A percentile compares a stretch with the other conserved stretches of the same genome.
These are phyloP conservation scores for Charanyca ferruginea DNA, from an alignment of 2,888 invertebrate species.

Conservation along the genomic window DNA sequence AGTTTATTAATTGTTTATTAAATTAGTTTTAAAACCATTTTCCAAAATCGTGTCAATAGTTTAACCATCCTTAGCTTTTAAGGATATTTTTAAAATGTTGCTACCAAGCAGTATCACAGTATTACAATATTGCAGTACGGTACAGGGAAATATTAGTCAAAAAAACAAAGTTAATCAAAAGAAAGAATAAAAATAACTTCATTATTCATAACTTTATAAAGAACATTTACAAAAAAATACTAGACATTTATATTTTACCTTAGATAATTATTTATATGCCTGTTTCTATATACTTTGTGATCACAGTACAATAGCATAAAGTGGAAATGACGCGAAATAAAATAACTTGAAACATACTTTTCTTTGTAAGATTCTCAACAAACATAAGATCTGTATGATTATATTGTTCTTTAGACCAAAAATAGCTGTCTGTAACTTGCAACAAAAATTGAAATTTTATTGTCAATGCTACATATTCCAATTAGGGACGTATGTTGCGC, in stretches of 20 bases:
- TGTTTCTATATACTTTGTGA: conserved; percentile 53
- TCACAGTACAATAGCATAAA: conserved; percentile 61
- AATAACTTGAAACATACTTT: conserved; percentile 12
- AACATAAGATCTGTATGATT: conserved; percentile 17
- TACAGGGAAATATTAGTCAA: neutral
- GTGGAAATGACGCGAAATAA: conserved; percentile 57
- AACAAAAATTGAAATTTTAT: conserved; percentile 49
- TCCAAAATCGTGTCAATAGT: too few relatives aligned
- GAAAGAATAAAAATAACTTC: conserved; percentile 50
- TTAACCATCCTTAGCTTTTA: too few relatives aligned
- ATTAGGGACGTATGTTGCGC: conserved; percentile 22
- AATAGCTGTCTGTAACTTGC: conserved; percentile 28
- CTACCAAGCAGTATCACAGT: neutral
- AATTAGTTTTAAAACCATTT: too few relatives aligned
- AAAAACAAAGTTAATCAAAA: conserved; percentile 7
- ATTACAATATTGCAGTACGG: too few relatives aligned
- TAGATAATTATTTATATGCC: conserved; percentile 61
- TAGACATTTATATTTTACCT: conserved; percentile 63
- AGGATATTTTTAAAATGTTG: neutral
- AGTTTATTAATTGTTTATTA: too few relatives aligned
- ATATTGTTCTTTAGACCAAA: conserved; percentile 14
- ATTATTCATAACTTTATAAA: conserved; percentile 64
- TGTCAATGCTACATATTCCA: conserved; percentile 42
- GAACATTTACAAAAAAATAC: conserved; percentile 67
- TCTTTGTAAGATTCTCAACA: conserved; percentile 14